Conservation (phyloP, 2,888 invertebrate species). For the Drosophila neonasuta region DNA sequence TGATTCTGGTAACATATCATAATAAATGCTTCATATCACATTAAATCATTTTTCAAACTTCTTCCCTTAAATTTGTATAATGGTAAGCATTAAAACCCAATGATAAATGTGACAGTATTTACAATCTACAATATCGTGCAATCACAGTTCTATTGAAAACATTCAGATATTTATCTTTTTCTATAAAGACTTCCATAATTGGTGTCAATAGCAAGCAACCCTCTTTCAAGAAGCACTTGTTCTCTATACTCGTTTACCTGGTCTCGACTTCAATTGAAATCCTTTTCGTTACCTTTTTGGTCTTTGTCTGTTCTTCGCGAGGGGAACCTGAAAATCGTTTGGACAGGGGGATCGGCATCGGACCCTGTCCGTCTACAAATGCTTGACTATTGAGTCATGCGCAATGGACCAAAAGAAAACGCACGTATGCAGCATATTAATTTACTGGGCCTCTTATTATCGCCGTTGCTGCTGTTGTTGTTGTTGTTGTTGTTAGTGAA, state of each 20-base stretch:
- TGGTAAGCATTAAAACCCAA: background rate
- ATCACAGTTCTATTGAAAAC: background rate
- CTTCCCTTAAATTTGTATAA: background rate
- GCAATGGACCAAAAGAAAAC: slow-evolving; percentile 73
- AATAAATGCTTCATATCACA: no score
- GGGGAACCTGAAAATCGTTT: slow-evolving; percentile 11
- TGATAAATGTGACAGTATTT: background rate
- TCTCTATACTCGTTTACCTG: slow-evolving; percentile 34
- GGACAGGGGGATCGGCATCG: slow-evolving; percentile 16
- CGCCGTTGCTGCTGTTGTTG: background rate
- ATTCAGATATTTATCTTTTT: background rate
- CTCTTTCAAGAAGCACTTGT: slow-evolving; percentile 12
- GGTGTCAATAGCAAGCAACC: slow-evolving; percentile 7
- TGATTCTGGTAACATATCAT: no score
- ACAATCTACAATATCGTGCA: background rate
- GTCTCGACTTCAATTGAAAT: slow-evolving; percentile 35
- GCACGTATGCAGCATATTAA: slow-evolving; percentile 68
- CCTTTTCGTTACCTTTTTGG: slow-evolving; percentile 21
- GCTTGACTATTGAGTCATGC: slow-evolving; percentile 61
- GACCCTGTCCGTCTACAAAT: slow-evolving; percentile 61
- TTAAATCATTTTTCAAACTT: no score
- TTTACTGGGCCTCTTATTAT: slow-evolving; percentile 52
- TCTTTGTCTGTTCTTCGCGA: slow-evolving; percentile 38
- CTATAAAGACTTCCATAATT: slow-evolving; percentile 12
- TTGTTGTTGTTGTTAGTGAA: slow-evolving; percentile 34